Conservation (phyloP, 2,888 invertebrate genomes). For the Cantharis rustica region DNA sequence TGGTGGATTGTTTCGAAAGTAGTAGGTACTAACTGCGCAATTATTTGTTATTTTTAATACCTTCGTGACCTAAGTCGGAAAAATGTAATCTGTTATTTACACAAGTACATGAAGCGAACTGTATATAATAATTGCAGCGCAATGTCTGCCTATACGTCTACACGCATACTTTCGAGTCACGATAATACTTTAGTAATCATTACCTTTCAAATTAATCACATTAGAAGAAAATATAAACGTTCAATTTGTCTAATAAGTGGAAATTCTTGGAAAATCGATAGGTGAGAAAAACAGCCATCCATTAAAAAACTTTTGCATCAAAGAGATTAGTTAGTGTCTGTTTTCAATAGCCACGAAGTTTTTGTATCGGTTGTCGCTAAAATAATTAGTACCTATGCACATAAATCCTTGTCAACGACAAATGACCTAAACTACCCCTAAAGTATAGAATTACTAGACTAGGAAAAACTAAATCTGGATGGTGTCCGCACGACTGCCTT, state of each 20-base stretch:
- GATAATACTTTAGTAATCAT: slow-evolving; percentile 32
- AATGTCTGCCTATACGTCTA: slow-evolving; percentile 52
- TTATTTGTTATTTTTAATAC: slow-evolving; percentile 47
- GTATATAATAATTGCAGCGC: slow-evolving; percentile 50
- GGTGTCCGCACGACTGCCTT: slow-evolving; percentile 47
- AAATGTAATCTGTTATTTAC: slow-evolving; percentile 47
- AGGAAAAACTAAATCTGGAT: slow-evolving; percentile 49
- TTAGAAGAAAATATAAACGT: neutral
- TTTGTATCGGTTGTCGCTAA: slow-evolving; percentile 18
- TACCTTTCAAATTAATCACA: neutral
- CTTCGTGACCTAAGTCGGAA: slow-evolving; percentile 50
- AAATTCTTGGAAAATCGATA: neutral
- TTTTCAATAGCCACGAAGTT: slow-evolving; percentile 12
- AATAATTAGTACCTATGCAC: slow-evolving; percentile 45
- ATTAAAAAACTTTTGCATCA: neutral
- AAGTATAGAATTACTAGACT: slow-evolving; percentile 37
- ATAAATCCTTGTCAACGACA: slow-evolving; percentile 49
- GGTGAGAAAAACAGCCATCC: neutral
- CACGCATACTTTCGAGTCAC: slow-evolving; percentile 48
- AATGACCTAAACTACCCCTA: slow-evolving; percentile 43
- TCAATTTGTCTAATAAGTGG: neutral
- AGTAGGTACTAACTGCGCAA: slow-evolving; percentile 38
- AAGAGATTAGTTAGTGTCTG: slow-evolving; percentile 9
- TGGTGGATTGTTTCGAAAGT: neutral
- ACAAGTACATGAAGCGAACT: slow-evolving; percentile 46